These are phyloP conservation scores for Luperina testacea DNA, from an alignment of 2,888 invertebrate genomes.

Conservation along the genomic window DNA sequence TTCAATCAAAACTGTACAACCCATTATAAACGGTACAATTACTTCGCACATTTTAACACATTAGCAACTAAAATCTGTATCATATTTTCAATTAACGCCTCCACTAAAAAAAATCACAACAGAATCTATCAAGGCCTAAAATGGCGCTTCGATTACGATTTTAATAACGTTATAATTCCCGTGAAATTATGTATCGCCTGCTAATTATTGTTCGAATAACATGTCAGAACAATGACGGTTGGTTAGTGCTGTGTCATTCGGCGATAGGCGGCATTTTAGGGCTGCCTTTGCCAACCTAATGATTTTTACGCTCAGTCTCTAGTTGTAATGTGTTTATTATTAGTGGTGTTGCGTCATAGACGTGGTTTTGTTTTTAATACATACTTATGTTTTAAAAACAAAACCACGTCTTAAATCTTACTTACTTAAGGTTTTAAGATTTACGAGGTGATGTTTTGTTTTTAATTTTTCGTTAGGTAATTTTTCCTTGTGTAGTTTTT, in stretches of 20 bases:
- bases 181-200: conserved; percentile 85
- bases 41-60: conserved; percentile 40
- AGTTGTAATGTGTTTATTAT: conserved; percentile 62
- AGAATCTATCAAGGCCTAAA: conserved; percentile 34
- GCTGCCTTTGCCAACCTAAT: conserved; percentile 35
- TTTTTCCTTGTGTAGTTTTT: not conserved
- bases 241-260: conserved; percentile 63
- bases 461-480: not conserved
- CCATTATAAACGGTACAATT: conserved; percentile 23
- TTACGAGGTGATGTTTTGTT: not conserved
- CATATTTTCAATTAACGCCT: conserved; percentile 43
- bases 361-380: not conserved
- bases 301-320: conserved; percentile 26
- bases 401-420: too few relatives aligned
- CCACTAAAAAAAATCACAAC: conserved; percentile 26
- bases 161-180: conserved; percentile 82
- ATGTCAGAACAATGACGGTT: conserved; percentile 74
- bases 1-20: conserved; percentile 6
- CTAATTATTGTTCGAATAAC: conserved; percentile 75
- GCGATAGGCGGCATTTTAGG: conserved; percentile 45
- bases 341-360: conserved; percentile 1
- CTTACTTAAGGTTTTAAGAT: not conserved
- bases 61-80: conserved; percentile 33
- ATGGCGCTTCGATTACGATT: conserved; percentile 58
- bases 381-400: too few relatives aligned